A percentile compares a stretch with the other conserved stretches of the same genome.
These are phyloP conservation scores for Nasonovia ribisnigri DNA, from an alignment of 2,888 invertebrate genomes.

Conservation along the genomic window DNA sequence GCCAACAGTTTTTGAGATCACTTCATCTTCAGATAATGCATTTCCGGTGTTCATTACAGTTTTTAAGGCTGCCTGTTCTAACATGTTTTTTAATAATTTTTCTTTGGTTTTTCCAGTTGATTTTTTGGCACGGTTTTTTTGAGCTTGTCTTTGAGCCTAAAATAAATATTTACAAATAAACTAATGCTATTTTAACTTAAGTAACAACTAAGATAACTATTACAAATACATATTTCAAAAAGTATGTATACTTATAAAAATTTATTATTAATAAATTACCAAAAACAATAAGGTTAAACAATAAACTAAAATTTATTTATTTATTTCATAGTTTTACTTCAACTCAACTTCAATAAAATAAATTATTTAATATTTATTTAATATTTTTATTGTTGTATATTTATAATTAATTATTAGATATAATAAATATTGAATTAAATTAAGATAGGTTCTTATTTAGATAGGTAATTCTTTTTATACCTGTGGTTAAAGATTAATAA, in stretches of 20 bases:
- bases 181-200: not conserved
- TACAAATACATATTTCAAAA: not conserved
- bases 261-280: too few relatives aligned
- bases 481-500: too few relatives aligned
- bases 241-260: not conserved
- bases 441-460: too few relatives aligned
- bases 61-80: conserved; percentile 56
- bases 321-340: too few relatives aligned
- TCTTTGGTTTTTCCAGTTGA: conserved; percentile 36
- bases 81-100: conserved; percentile 51
- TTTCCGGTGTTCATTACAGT: conserved; percentile 33
- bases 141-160: conserved; percentile 60
- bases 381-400: too few relatives aligned
- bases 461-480: too few relatives aligned
- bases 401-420: too few relatives aligned
- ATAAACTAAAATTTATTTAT: too few relatives aligned
- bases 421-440: too few relatives aligned
- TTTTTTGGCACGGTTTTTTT: conserved; percentile 42
- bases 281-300: too few relatives aligned
- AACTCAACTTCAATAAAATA: too few relatives aligned
- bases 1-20: conserved; percentile 47
- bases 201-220: not conserved
- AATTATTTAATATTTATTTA: too few relatives aligned
- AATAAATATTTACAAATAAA: not conserved
- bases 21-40: conserved; percentile 48